Percentiles rank a stretch among this genome's conserved stretches.
Evolutionary conservation across 2,888 invertebrate genomes (phyloP).

Genomic region (Rhagonycha lutea): DNA sequence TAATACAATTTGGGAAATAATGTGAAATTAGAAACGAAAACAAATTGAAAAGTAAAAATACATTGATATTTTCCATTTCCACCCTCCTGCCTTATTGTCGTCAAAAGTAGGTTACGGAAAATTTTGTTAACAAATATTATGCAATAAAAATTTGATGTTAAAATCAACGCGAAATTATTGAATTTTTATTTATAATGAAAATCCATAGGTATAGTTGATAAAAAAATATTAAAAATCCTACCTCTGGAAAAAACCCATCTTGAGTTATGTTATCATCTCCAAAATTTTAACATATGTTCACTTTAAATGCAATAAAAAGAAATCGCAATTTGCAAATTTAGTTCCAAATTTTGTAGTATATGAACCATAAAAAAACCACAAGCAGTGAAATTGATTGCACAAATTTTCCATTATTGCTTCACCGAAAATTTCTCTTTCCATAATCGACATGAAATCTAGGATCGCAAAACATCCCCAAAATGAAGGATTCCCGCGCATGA

Average conservation of each 20-base stretch:
- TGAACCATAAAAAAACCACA: neutral
- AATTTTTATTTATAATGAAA: neutral
- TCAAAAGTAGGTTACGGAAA: neutral
- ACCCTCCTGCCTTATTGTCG: neutral
- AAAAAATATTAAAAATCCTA: neutral
- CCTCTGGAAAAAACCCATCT: neutral
- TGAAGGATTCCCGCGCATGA: slow-evolving; percentile 34
- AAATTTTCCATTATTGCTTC: neutral
- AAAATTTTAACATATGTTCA: neutral
- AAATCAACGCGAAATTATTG: neutral
- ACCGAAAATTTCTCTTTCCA: neutral
- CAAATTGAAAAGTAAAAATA: neutral
- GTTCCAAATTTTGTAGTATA: neutral
- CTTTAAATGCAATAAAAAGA: neutral
- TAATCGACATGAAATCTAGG: neutral
- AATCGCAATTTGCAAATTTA: neutral
- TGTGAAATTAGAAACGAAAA: neutral
- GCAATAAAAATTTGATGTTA: neutral
- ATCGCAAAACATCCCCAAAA: slow-evolving; percentile 15
- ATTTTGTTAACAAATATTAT: neutral
- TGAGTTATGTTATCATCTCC: neutral
- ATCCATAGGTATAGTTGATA: neutral
- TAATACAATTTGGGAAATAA: neutral
- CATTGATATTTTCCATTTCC: neutral
- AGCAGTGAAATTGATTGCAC: neutral